Conservation (phyloP, 1,140 invertebrate genomes). For the Drosophila repletoides region DNA sequence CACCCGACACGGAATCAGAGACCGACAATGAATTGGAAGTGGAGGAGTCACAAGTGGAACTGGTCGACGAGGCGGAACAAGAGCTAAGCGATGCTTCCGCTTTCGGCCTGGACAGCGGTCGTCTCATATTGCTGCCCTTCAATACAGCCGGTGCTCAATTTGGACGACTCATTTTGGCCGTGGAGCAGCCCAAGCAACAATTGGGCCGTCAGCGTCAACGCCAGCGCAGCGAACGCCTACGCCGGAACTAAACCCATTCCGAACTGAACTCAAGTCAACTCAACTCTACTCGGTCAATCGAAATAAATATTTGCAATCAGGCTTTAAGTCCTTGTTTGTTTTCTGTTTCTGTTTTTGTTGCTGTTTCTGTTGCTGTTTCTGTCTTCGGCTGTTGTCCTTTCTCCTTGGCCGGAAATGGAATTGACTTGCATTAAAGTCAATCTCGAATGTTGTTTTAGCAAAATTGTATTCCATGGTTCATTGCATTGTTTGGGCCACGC, state of each 20-base stretch:
- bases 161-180: conserved; percentile 59
- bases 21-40: conserved; percentile 58
- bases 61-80: conserved; percentile 47
- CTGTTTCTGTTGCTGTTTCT: not conserved
- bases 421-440: conserved; percentile 47
- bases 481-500: conserved; percentile 62
- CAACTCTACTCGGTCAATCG: not conserved
- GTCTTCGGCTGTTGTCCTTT: conserved; percentile 24
- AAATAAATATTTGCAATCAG: conserved; percentile 38
- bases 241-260: conserved; percentile 10
- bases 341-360: not conserved
- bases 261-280: conserved; percentile 13
- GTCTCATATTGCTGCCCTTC: conserved; percentile 57
- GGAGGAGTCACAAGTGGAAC: conserved; percentile 67
- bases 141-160: conserved; percentile 49
- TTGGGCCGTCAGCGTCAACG: conserved; percentile 34
- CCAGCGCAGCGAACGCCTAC: conserved; percentile 57
- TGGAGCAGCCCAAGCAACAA: conserved; percentile 51
- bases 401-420: conserved; percentile 43
- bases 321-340: conserved; percentile 13
- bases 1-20: conserved; percentile 55
- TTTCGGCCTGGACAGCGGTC: conserved; percentile 51
- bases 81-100: conserved; percentile 23
- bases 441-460: conserved; percentile 51
- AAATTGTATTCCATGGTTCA: conserved; percentile 57